Evolutionary conservation across 2,113 vertebrate genomes (phyloP), one percentile per base, ranked within the genome.

Genomic region (Cottus gobio): DNA sequence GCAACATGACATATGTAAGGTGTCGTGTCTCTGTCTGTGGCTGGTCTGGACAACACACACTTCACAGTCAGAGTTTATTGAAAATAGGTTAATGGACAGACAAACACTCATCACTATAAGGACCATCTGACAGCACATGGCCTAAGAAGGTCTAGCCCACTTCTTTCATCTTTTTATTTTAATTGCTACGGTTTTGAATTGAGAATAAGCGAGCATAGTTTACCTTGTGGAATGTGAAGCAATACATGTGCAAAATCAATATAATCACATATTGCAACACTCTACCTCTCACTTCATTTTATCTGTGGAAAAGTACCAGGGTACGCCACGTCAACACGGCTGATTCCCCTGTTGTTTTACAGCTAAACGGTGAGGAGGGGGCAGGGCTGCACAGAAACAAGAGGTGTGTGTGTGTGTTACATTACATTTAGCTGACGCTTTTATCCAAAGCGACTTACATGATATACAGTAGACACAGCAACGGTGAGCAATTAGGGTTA

Each of bases 291-390:
- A 36, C 48, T 66, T 6, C 34, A 65, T 63, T 39, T 89, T 87
- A 82, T 88, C 85, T 80, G 84, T 91, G 91, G 92, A 93, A 91
- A 93, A 92, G 77, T 92, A 93, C 89, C 72, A 84, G 79, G 22
- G 79, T 50, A 54, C 54, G 18, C 24, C 0, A 52, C 76, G 90
- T 89, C 82, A 54, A 85, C 67, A 72, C 48, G 63, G 74, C 15
- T 7, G 79, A 91, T 90, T 87, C 84, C 83, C 75, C 84, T 91
- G 92, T 92, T 92, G 91, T 93, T 93, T 91, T 88, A 90, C 64
- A 67, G 85, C 84, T 84, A 85, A 86, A 84, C 77, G 74, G 52
- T 68, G 68, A 7, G 62, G 63, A 71, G 73, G 64, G 83, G n/a
- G 75, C 24, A 72, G 70, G 71, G 57, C 65, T 52, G 66, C 44